Percentiles rank a stretch among this genome's conserved stretches.
phyloP scores from a whole-genome alignment of 64 coral and sea anemone species.

The Cladopsammia gracilis region DNA sequence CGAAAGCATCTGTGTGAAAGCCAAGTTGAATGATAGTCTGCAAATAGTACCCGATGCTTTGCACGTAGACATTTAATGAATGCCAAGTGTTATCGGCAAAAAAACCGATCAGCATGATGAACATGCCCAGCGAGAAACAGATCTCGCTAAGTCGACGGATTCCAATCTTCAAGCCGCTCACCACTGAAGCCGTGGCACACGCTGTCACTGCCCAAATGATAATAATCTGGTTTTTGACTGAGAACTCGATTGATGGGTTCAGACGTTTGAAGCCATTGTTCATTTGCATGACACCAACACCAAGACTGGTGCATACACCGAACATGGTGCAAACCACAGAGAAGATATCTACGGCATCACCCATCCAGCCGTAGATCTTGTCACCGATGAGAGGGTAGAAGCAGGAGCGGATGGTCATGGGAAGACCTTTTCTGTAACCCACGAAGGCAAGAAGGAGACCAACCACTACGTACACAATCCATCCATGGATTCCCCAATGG shows the following conservation, averaged over 20 bases:
- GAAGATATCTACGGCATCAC: conserved; percentile 77
- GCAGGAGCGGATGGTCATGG: conserved; percentile 73
- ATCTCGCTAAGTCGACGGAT: conserved; percentile 74
- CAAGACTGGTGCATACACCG: conserved; percentile 85
- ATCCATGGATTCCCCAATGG: conserved; percentile 74
- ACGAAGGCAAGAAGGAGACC: conserved; percentile 66
- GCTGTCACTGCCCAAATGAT: conserved; percentile 67
- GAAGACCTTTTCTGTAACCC: conserved; percentile 56
- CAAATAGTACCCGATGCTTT: conserved; percentile 52
- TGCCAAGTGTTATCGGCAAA: conserved; percentile 65
- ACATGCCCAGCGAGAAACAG: conserved; percentile 66
- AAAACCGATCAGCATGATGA: conserved; percentile 39
- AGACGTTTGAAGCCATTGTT: conserved; percentile 67
- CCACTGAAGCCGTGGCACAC: conserved; percentile 43
- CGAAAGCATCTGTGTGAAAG: conserved; percentile 78
- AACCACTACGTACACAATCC: conserved; percentile 62
- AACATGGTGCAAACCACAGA: conserved; percentile 84
- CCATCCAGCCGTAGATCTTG: conserved; percentile 73
- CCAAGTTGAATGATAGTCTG: conserved; percentile 69
- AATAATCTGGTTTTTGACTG: conserved; percentile 26
- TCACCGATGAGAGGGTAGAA: conserved; percentile 78
- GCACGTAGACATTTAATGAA: conserved; percentile 66
- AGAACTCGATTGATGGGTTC: conserved; percentile 18
- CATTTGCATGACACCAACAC: conserved; percentile 57
- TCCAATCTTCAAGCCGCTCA: conserved; percentile 66